Evolutionary conservation across 2,113 vertebrate species (phyloP).

Genomic region (Phaethornis superciliosus): DNA sequence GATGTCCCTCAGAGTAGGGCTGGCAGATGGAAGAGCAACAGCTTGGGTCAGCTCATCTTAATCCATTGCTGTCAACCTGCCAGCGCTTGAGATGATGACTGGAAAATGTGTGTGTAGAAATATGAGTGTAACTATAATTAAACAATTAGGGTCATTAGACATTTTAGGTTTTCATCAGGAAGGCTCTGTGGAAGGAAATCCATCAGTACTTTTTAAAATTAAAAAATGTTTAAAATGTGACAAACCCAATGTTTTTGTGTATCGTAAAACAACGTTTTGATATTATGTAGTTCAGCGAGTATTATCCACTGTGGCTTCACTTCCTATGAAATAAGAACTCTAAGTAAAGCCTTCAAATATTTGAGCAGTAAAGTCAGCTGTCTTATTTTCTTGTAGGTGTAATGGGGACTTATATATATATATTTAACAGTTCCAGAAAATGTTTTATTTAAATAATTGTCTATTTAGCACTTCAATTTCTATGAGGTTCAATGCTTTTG

Average conservation of each 20-base stretch:
- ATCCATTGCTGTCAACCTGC: neutral
- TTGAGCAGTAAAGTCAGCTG: neutral
- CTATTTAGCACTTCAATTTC: neutral
- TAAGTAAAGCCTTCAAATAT: neutral
- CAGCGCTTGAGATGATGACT: neutral
- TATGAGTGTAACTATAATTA: neutral
- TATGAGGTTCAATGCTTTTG: neutral
- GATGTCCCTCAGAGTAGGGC: neutral
- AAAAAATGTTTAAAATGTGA: neutral
- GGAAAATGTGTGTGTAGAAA: neutral
- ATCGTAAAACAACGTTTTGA: neutral
- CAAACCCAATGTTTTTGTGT: accelerated
- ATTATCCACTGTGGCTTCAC: neutral
- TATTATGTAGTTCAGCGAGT: neutral
- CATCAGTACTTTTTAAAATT: neutral
- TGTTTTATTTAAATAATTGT: neutral
- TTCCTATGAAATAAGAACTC: neutral
- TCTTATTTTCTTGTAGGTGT: neutral
- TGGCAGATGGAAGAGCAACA: neutral
- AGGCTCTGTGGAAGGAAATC: neutral
- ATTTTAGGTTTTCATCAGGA: neutral
- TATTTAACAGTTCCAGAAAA: neutral
- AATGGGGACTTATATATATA: neutral
- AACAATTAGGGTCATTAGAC: neutral
- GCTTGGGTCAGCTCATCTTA: neutral